phyloP scores from a whole-genome alignment of 2,888 invertebrate genomes.

The Cerceris rybyensis region DNA sequence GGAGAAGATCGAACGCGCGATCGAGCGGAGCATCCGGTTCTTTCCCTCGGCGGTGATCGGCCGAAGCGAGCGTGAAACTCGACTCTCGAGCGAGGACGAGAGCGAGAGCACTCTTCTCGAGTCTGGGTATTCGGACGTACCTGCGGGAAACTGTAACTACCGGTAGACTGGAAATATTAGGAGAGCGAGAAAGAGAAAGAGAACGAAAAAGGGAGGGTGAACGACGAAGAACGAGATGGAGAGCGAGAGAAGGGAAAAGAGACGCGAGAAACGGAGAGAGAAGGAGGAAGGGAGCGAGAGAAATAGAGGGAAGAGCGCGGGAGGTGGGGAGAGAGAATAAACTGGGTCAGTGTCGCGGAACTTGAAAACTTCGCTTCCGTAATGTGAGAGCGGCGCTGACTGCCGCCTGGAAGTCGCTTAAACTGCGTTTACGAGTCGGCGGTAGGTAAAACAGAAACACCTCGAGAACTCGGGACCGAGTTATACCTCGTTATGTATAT shows the following conservation, averaged over 20 bases:
- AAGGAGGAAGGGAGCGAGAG: conserved; percentile 21
- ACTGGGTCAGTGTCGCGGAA: conserved; percentile 82
- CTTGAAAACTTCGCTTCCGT: conserved; percentile 82
- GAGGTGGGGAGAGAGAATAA: conserved; percentile 66
- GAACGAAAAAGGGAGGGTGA: conserved; percentile 19
- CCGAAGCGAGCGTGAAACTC: conserved; percentile 48
- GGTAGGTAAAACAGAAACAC: conserved; percentile 75
- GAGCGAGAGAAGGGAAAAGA: conserved; percentile 16
- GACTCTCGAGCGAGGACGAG: conserved; percentile 66
- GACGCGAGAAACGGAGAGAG: conserved; percentile 23
- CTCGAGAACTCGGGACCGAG: conserved; percentile 64
- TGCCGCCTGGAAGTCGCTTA: conserved; percentile 72
- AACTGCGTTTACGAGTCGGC: conserved; percentile 76
- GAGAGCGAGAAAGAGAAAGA: conserved; percentile 20
- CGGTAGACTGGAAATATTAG: conserved; percentile 71
- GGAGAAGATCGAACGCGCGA: conserved; percentile 31
- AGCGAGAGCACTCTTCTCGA: conserved; percentile 77
- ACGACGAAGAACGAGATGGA: conserved; percentile 26
- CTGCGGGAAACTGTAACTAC: conserved; percentile 78
- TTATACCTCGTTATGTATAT: conserved; percentile 63
- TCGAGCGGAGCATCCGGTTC: conserved; percentile 38
- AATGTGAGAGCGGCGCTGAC: conserved; percentile 75
- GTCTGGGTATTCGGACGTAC: conserved; percentile 76
- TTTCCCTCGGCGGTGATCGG: conserved; percentile 32
- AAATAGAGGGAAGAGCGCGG: conserved; percentile 11